These are phyloP conservation scores for Regulus satrapa DNA, from an alignment of 2,113 vertebrate species.

Conservation along the genomic window DNA sequence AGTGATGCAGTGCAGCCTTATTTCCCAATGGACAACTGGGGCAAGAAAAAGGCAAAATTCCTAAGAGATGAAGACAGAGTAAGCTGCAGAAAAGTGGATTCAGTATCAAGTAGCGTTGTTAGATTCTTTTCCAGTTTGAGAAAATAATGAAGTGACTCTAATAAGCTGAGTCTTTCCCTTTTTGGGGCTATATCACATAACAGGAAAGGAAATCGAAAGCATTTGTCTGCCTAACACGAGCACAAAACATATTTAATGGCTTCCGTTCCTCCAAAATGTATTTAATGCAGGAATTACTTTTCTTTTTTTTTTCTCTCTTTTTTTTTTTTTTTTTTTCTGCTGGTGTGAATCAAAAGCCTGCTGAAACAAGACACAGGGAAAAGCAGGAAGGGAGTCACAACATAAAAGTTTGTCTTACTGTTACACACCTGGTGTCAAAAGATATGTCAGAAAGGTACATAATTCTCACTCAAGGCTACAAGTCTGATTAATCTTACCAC, in stretches of 20 bases:
- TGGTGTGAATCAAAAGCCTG: background rate
- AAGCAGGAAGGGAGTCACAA: background rate
- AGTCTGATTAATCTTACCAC: background rate
- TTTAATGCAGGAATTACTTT: background rate
- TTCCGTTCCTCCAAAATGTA: background rate
- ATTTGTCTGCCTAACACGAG: background rate
- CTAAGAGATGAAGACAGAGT: background rate
- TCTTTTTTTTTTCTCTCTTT: background rate
- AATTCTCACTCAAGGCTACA: background rate
- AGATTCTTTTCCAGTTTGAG: background rate
- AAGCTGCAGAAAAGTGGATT: background rate
- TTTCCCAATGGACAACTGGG: background rate
- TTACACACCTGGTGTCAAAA: background rate
- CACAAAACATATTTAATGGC: background rate
- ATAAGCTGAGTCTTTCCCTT: background rate
- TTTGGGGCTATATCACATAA: background rate
- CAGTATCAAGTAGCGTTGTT: background rate
- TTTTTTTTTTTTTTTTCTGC: background rate
- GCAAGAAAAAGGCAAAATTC: background rate
- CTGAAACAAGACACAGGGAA: background rate
- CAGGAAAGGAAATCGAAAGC: conserved; percentile 45
- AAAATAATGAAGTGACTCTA: conserved; percentile 4
- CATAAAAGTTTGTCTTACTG: background rate
- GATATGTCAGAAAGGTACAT: background rate
- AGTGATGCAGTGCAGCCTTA: background rate